A percentile compares a stretch with the other conserved stretches of the same genome.
Conservation (phyloP, 2,797 vertebrate species). For the Phalloptychus januarius region DNA sequence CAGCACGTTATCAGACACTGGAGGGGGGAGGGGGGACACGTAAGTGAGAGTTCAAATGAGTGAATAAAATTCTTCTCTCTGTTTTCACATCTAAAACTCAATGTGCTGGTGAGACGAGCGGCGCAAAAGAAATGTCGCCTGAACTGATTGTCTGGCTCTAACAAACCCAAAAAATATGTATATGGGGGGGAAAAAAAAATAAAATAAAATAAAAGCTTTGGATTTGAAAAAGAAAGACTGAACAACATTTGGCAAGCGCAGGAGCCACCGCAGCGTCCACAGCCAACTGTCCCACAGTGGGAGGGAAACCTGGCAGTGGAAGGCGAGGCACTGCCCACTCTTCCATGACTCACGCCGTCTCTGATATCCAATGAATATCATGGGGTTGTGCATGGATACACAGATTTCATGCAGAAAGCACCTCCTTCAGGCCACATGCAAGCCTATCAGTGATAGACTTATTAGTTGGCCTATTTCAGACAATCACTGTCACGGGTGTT, state of each 20-base stretch:
- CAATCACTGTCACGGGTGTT: conserved; percentile 9
- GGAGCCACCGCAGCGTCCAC: conserved; percentile 57
- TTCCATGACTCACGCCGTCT: conserved; percentile 63
- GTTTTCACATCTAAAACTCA: conserved; percentile 32
- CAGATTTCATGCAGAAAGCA: conserved; percentile 84
- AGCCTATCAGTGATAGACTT: conserved; percentile 53
- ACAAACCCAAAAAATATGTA: conserved; percentile 24
- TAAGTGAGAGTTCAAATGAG: conserved; percentile 21
- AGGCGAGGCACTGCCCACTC: conserved; percentile 66
- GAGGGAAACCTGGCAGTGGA: conserved; percentile 66
- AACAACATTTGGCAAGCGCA: conserved; percentile 81
- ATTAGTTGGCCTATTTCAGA: conserved; percentile 33
- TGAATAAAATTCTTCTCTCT: conserved; percentile 42
- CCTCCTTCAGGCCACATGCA: conserved; percentile 78
- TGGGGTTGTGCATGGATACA: conserved; percentile 75
- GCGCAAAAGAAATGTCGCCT: conserved; percentile 25
- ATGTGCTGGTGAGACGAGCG: conserved; percentile 40
- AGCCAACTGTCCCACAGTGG: conserved; percentile 67
- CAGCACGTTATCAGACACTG: conserved; percentile 35
- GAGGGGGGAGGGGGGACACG: conserved; percentile 33
- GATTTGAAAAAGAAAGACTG: conserved; percentile 81
- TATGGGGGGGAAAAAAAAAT: conserved; percentile 37
- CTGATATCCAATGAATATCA: conserved; percentile 64
- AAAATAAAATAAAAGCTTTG: conserved; percentile 37
- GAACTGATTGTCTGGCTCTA: conserved; percentile 37